These are phyloP conservation scores for Cosmorhoe ocellata DNA, from an alignment of 2,888 invertebrate genomes.

Conservation along the genomic window DNA sequence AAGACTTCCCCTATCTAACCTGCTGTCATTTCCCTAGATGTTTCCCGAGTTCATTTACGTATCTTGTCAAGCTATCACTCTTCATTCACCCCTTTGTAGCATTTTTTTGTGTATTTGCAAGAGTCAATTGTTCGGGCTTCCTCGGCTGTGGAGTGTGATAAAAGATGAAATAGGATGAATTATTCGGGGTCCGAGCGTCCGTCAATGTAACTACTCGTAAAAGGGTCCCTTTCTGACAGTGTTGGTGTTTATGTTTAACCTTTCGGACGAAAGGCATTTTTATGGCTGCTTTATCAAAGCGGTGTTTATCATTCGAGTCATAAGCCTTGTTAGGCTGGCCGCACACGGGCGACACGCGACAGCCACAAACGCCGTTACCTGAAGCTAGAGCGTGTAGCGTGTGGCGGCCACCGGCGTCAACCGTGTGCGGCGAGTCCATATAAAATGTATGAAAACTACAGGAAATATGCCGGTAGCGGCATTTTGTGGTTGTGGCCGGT, in stretches of 20 bases:
- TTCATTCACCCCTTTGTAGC: conserved; percentile 43
- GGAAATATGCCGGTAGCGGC: no score
- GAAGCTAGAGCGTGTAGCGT: no score
- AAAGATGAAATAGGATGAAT: conserved; percentile 71
- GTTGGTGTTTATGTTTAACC: conserved; percentile 44
- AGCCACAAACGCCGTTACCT: no score
- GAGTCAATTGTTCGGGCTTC: conserved; percentile 61
- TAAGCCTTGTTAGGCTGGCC: no score
- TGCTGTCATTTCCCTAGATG: conserved; percentile 2
- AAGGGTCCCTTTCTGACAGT: conserved; percentile 37
- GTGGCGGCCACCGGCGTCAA: no score
- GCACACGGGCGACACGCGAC: no score
- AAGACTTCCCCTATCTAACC: background rate
- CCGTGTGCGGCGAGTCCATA: no score
- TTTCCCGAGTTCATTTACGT: conserved; percentile 20
- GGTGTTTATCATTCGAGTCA: conserved; percentile 7
- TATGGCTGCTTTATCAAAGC: conserved; percentile 30
- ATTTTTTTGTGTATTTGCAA: conserved; percentile 51
- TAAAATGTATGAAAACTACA: no score
- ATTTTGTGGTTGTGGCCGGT: no score
- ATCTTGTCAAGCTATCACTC: conserved; percentile 42
- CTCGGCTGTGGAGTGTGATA: conserved; percentile 63
- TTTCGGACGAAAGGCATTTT: conserved; percentile 30
- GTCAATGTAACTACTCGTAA: conserved; percentile 53
- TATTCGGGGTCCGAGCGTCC: conserved; percentile 56